Conservation (phyloP, 1,140 invertebrate species). For the Pemphigus obesinymphae region DNA sequence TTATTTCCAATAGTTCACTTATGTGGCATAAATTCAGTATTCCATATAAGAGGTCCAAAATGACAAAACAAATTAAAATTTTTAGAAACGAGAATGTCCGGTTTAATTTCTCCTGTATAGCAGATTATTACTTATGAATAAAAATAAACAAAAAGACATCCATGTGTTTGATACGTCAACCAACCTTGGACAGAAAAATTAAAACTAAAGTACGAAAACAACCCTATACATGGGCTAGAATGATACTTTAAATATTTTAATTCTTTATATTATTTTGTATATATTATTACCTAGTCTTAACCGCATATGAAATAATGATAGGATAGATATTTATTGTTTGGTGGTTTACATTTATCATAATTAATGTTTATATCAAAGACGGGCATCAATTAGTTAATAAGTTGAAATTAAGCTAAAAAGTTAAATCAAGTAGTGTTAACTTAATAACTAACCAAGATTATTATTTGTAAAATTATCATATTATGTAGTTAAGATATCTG, state of each 20-base stretch:
- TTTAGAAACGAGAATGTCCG: slow-evolving; percentile 6
- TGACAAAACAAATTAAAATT: not conserved
- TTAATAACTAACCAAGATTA: no score
- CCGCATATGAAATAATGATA: not conserved
- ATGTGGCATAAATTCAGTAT: not conserved
- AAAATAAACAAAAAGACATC: not conserved
- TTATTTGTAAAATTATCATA: no score
- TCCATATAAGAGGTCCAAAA: not conserved
- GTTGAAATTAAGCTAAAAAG: no score
- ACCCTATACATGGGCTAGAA: not conserved
- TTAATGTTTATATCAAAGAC: no score
- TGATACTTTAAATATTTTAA: not conserved
- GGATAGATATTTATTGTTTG: no score
- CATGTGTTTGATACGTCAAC: not conserved
- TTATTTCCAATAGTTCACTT: slow-evolving; percentile 24
- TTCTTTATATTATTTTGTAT: not conserved
- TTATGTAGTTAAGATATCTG: no score
- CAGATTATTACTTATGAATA: not conserved
- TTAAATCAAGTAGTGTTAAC: no score
- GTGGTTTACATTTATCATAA: no score
- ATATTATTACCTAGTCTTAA: not conserved
- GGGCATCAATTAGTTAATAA: no score
- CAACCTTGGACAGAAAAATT: not conserved
- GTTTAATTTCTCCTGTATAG: not conserved
- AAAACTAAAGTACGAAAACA: not conserved